Evolutionary conservation across 1,140 invertebrate genomes (phyloP).

Genomic region (Platorchestia sp.): DNA sequence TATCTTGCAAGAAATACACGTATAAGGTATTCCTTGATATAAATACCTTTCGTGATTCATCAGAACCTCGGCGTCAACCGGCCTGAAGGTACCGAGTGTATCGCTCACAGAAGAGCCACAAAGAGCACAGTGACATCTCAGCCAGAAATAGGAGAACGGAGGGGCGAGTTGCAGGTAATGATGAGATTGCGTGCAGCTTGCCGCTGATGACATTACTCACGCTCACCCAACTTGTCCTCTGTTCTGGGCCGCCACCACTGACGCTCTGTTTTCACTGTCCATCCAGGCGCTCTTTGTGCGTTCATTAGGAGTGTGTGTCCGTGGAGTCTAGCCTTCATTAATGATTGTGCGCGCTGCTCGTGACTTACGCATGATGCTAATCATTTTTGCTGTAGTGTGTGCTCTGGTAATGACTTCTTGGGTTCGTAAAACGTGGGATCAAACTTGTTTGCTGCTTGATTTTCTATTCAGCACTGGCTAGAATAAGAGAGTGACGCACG

Average conservation of each 20-base stretch:
- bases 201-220: slow-evolving; percentile 27
- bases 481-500: neutral
- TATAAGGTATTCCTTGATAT: neutral
- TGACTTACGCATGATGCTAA: neutral
- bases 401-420: neutral
- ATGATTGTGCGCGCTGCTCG: neutral
- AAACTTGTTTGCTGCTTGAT: neutral
- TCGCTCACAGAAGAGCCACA: neutral
- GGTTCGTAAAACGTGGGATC: neutral
- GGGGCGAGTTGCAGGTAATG: neutral
- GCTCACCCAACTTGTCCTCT: neutral
- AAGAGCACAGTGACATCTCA: neutral
- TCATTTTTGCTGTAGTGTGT: neutral
- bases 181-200: neutral
- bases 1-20: too few species aligned
- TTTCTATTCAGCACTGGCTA: neutral
- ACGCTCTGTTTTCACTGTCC: neutral
- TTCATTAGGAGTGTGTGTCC: neutral
- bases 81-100: neutral
- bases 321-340: neutral
- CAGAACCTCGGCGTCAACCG: neutral
- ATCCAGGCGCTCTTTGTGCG: neutral
- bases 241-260: neutral
- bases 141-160: neutral
- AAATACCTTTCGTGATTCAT: neutral